Base-by-base conservation (phyloP, 1,140 invertebrate genomes). In the Drosophila quadrilineata region DNA sequence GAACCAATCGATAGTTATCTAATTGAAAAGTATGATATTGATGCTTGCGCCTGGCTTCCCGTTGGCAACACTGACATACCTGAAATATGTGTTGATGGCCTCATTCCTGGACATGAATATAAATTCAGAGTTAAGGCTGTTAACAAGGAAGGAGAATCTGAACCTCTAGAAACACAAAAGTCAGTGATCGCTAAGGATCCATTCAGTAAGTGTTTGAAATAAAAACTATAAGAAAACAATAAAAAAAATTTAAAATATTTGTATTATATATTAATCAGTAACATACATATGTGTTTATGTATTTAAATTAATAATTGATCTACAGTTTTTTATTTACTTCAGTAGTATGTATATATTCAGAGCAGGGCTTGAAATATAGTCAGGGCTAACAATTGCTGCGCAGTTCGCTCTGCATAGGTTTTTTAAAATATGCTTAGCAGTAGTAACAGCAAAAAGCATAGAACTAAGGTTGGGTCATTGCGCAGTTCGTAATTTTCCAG, bases 101-200 rank as follows among this genome's bases (percentile, higher is more conserved):
- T 98, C 28, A 95, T 95, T 58, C 95, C 97, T 57, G 98, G 98
- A 54, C 96, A 99, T 87, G 97, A 98, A 86, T 99, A 99, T 90
- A 96, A 98, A 91, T 99, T 99, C 94, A 93, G 98, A 56, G 98
- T 99, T 1, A 98, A 98, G 84, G 98, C 98, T 6, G 91, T 99
- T 5, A 99, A 99, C 89, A 97, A 96, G 75, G 97, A 99, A 91
- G 98, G 98, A 29, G 96, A 98, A 91, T 98, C 97, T 12, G 97
- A 99, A 87, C 98, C 98, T n/a, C 91, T 99, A 16, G 96, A 98
- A 89, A 98, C 97, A 9, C 93, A 96, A 70, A 94, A 95, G 50
- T 94, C 96, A 12, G 98, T 98, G 45, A 92, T 98, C 73, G 98
- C 98, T 40, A 99, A 98, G 91, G 97, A 99, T 95, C 98, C 98